Conservation (phyloP, 1,140 invertebrate genomes). For the Agrypnia vestita region DNA sequence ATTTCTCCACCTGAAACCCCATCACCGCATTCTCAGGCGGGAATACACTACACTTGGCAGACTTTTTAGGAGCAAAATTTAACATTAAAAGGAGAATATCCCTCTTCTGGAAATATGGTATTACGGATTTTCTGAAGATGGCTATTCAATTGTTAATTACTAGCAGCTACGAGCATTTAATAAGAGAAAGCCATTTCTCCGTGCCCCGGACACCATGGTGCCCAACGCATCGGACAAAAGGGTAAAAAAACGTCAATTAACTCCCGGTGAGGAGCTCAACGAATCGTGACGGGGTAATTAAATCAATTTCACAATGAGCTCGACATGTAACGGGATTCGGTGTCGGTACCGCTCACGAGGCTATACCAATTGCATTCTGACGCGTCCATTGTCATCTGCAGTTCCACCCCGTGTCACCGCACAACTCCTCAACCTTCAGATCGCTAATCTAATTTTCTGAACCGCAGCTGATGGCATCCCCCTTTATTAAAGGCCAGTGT, state of each 20-base stretch:
- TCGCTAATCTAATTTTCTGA: no score
- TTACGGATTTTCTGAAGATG: no score
- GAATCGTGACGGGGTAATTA: constrained; percentile 6
- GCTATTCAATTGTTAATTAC: neutral
- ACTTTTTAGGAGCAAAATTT: no score
- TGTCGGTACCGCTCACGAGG: neutral
- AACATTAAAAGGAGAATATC: no score
- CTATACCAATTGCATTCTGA: constrained; percentile 30
- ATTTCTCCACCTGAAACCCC: no score
- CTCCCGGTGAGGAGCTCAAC: neutral
- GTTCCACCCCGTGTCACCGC: no score
- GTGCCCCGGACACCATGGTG: neutral
- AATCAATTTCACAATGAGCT: constrained; percentile 10
- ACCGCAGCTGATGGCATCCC: no score
- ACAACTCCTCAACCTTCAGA: no score
- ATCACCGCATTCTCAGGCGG: no score
- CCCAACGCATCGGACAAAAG: neutral
- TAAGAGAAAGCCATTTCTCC: neutral
- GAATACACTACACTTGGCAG: no score
- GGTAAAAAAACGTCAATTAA: neutral
- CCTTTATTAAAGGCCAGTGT: no score
- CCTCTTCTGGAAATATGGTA: no score
- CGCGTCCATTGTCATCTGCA: constrained; percentile 19
- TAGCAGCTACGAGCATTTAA: neutral
- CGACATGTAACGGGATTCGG: constrained; percentile 24